Evolutionary conservation across 2,888 invertebrate genomes (phyloP).

Genomic region (Tryphoninae sp.): DNA sequence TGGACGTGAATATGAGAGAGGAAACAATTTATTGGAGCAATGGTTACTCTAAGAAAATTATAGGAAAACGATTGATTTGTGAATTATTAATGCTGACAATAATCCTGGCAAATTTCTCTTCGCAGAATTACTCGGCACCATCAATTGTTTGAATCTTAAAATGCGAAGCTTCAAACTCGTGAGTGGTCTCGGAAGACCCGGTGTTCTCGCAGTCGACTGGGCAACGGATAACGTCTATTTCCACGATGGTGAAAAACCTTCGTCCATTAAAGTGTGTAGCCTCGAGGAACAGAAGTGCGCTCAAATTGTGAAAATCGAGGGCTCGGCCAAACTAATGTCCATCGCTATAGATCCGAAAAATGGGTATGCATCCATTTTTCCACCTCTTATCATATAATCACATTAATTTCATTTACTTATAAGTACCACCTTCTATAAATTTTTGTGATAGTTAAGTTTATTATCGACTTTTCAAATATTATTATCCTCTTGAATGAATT

Average conservation of each 20-base stretch:
- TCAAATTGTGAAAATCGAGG: constrained; percentile 82
- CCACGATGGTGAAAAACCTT: constrained; percentile 80
- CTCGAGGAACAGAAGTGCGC: constrained; percentile 83
- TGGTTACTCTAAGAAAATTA: constrained; percentile 68
- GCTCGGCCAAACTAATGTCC: constrained; percentile 83
- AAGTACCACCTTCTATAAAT: not conserved
- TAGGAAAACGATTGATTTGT: not conserved
- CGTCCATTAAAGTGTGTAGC: constrained; percentile 82
- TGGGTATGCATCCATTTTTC: constrained; percentile 78
- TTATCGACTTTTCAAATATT: not conserved
- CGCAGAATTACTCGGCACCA: constrained; percentile 71
- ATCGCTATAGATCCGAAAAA: constrained; percentile 85
- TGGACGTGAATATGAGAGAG: constrained; percentile 82
- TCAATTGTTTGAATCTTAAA: constrained; percentile 76
- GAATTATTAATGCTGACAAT: not conserved
- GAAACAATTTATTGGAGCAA: constrained; percentile 82
- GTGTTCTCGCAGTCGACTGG: constrained; percentile 88
- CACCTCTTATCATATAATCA: not conserved
- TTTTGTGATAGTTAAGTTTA: not conserved
- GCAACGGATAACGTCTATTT: constrained; percentile 88
- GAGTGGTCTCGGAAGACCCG: constrained; percentile 81
- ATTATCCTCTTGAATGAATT: not conserved
- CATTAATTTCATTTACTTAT: not conserved
- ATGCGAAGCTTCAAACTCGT: constrained; percentile 78
- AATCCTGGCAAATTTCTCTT: constrained; percentile 17